Base-by-base conservation (phyloP, 2,888 invertebrate species). In the Pachliopta kotzebuea region DNA sequence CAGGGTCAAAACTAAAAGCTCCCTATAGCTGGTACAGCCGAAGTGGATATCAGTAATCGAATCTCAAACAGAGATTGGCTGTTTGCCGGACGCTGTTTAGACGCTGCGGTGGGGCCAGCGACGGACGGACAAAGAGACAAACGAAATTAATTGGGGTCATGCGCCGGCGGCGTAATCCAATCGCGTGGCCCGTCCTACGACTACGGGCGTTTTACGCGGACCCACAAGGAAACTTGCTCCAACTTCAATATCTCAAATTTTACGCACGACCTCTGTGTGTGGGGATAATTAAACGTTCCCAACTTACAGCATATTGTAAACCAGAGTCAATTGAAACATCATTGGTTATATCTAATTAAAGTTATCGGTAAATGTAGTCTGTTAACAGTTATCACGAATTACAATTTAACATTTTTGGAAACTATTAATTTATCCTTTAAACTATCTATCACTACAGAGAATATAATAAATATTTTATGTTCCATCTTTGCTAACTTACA, bases 71-170 rank as follows among this genome's bases (percentile, higher is more conserved):
- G 85, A 86, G 83, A 84, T 81, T 78, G 79, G 74, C 73, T 77
- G 78, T 78, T 81, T 74, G 80, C 74, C 77, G 80, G 83, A 80
- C 80, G 84, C 77, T 82, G 82, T 85, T 86, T 84, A 84, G 85
- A 81, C 67, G 70, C 61, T 69, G 70, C 69, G 69, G 66, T 65
- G 74, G 72, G 69, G 62, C 63, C 71, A 69, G 71, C 69, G 74
- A 72, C 70, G 78, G 75, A 74, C 76, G 78, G 80, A 84, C 88
- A 85, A 85, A 88, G 87, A 86, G 80, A 86, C 87, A 88, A 88
- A 90, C 87, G 84, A 90, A 86, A 87, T 89, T 90, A 90, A 89
- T 90, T 85, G 83, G 75, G 84, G 81, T 80, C 85, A 86, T 88
- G 80, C 84, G 82, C 83, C 81, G 73, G 70, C 75, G 81, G 79